Evolutionary conservation across 1,140 invertebrate species (phyloP).

Genomic region (Augochlora pura): DNA sequence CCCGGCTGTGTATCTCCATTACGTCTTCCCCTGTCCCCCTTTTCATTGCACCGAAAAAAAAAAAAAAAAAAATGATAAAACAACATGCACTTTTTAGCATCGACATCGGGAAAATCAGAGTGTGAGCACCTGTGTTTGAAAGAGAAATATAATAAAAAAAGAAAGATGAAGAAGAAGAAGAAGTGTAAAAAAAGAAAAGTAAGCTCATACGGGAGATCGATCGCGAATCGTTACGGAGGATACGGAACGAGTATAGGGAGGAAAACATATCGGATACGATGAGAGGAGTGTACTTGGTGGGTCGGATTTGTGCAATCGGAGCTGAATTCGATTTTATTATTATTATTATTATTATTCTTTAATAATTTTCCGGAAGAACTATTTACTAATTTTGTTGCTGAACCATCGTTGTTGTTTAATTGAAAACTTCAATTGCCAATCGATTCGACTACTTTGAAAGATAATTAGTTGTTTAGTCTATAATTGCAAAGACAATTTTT

Average conservation of each 20-base stretch:
- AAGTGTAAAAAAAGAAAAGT: no score
- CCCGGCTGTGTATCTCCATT: conserved; percentile 54
- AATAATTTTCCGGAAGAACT: no score
- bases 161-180: no score
- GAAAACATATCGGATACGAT: conserved; percentile 34
- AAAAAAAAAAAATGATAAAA: no score
- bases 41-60: conserved; percentile 47
- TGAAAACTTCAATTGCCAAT: no score
- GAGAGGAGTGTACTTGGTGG: neutral
- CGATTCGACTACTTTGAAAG: no score
- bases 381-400: no score
- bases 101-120: neutral
- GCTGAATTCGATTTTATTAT: no score
- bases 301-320: neutral
- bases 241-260: neutral
- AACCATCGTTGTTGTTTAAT: no score
- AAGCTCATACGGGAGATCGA: conserved; percentile 5
- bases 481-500: no score
- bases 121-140: neutral
- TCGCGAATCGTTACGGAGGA: neutral
- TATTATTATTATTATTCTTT: no score
- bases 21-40: conserved; percentile 48
- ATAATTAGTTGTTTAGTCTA: no score
- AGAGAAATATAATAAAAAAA: neutral
- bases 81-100: conserved; percentile 35